Base-by-base conservation (phyloP, 2,888 invertebrate genomes). In the Sarcophaga carnaria region DNA sequence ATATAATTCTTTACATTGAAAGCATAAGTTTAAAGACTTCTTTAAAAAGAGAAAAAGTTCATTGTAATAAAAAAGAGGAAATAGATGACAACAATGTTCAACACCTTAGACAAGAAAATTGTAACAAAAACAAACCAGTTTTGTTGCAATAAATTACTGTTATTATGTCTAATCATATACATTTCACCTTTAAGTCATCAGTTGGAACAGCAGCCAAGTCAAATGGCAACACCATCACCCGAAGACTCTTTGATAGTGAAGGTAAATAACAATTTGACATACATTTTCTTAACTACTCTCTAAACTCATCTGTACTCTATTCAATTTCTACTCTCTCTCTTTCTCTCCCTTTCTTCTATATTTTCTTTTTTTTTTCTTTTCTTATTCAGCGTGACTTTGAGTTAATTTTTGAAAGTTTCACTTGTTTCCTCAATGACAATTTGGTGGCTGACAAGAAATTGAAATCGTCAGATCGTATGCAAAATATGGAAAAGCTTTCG, bases 371-470 rank as follows among this genome's bases (percentile, higher is more conserved):
- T 27, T 22, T 20, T 49, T 54, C 59, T 67, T 27, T 14, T 12
- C 3, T 60, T 14, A 64, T 83, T 67, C 27, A 80, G 76, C 69
- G 69, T 80, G 54, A 77, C 78, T 80, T 83, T 62, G 69, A 83
- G 37, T 78, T 86, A 25, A 76, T 60, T 83, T 77, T 80, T 80
- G 66, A 83, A 80, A 81, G 64, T 81, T 81, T 87, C 69, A 80
- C 74, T 70, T 80, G 77, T 83, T 78, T 70, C 60, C 45, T 69
- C 6, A 80, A 77, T 54, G 59, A 59, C 54, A 74, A 67, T 62
- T 47, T 72, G 80, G 66, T 66, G 62, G 76, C 66, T 3, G 59
- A 70, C 59, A 22, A 59, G 22, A 72, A 47, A 20, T 14, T 66
- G 37, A 71, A 75, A 47, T 60, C 62, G 10, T 22, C 47, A 12